Percentiles rank a stretch among this genome's conserved stretches.
Conservation (phyloP, 1,140 invertebrate genomes). For the Diabrotica undecimpunctata region DNA sequence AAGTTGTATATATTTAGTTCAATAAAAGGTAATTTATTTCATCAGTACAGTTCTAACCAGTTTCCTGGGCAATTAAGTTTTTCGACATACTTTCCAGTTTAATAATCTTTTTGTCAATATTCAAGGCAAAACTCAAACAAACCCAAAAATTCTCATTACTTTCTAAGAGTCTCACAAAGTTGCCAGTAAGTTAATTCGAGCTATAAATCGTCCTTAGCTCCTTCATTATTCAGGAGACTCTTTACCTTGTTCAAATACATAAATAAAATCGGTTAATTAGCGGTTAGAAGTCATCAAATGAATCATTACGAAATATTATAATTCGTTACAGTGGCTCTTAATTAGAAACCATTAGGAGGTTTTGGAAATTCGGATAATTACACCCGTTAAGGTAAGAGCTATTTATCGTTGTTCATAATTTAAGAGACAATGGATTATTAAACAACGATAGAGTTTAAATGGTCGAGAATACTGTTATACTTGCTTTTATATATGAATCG, state of each 20-base stretch:
- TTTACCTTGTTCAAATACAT: slow-evolving; percentile 20
- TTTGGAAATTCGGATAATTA: slow-evolving; percentile 18
- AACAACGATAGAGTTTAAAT: neutral
- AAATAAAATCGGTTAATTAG: slow-evolving; percentile 17
- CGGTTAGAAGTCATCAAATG: slow-evolving; percentile 7
- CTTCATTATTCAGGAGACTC: slow-evolving; percentile 14
- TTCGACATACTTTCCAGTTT: too few relatives aligned
- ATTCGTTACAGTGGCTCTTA: slow-evolving; percentile 13
- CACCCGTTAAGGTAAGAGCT: slow-evolving; percentile 4
- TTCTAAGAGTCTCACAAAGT: neutral
- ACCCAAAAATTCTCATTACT: slow-evolving; percentile 1
- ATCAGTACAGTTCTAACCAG: too few relatives aligned
- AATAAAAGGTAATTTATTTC: too few relatives aligned
- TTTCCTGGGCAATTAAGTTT: too few relatives aligned
- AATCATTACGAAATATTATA: slow-evolving; percentile 20
- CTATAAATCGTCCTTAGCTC: neutral
- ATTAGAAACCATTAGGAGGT: slow-evolving; percentile 18
- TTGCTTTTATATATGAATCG: too few relatives aligned
- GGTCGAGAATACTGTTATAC: neutral
- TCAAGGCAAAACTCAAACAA: neutral
- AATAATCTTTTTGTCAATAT: neutral
- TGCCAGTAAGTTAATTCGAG: neutral
- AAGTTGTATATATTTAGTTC: too few relatives aligned
- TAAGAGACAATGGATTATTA: slow-evolving; percentile 19
- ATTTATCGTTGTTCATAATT: slow-evolving; percentile 17